phyloP scores from a whole-genome alignment of 2,888 invertebrate genomes.

The Sepioteuthis lessoniana region DNA sequence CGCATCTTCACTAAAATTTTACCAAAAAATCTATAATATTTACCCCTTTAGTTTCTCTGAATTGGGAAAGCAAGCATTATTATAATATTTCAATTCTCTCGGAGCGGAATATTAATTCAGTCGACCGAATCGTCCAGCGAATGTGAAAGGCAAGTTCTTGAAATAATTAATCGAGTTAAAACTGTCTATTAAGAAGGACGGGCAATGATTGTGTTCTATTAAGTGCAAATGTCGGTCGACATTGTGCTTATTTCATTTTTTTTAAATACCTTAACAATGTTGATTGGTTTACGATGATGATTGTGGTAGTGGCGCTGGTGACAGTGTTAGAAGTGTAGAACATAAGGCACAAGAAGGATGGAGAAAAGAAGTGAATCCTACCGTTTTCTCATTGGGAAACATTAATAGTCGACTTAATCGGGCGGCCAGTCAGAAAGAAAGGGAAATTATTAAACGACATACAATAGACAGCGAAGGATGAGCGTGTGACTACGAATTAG shows the following conservation, averaged over 20 bases:
- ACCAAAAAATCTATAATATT: too few species aligned
- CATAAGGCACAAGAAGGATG: background rate
- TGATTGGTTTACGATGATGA: background rate
- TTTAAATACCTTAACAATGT: background rate
- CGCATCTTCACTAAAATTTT: too few species aligned
- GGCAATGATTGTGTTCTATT: background rate
- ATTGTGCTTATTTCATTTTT: background rate
- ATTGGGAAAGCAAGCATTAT: background rate
- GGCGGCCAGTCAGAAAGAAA: background rate
- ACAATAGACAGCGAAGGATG: background rate
- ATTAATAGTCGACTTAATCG: background rate
- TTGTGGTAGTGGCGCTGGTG: background rate
- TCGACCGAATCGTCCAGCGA: background rate
- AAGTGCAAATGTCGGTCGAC: background rate
- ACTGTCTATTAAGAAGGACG: background rate
- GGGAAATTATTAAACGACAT: background rate
- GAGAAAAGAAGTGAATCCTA: background rate
- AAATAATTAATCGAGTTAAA: background rate
- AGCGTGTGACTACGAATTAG: background rate
- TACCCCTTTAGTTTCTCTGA: too few species aligned
- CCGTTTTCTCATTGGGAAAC: background rate
- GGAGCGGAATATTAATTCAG: background rate
- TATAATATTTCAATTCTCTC: background rate
- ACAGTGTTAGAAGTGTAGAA: background rate
- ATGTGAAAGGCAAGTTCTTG: background rate